Evolutionary conservation across 2,113 vertebrate genomes (phyloP), one percentile per base, ranked within the genome.

Genomic region (Stigmatopora argus): DNA sequence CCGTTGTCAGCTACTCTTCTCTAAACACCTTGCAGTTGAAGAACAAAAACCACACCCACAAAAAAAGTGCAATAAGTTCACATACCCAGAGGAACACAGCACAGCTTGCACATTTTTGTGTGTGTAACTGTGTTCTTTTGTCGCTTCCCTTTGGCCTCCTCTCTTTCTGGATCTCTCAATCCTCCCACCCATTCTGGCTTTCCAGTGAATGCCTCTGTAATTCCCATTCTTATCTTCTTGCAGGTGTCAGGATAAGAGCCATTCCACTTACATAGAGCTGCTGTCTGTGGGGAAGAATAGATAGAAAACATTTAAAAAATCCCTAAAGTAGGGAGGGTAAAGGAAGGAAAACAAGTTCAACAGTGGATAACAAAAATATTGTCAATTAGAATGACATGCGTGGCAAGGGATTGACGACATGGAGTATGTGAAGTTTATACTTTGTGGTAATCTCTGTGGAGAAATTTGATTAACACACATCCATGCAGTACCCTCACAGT

Each of bases 191-290:
- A 55, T 51, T 7, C 11, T 71, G 69, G 57, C 74, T 72, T 81
- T 81, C 81, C 61, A 61, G 67, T 73, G 80, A 84, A 83, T 77
- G 83, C 75, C 69, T 76, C 82, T 81, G 77, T 84, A 83, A 86
- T 86, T 86, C 82, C 80, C 83, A 84, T 86, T 88, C 85, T 86
- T 85, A 86, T 85, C 83, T 85, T 67, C 78, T 80, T 60, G 55
- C 75, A 46, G 44, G 72, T 31, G 64, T 31, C 64, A 72, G 85
- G 67, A 84, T 80, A 79, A 84, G 82, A 83, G 80, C 75, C 73
- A 73, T 82, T 82, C 85, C 84, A 72, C 83, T 85, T 80, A 74
- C 80, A 77, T 76, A 81, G 67, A 78, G 56, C 66, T 72, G 59
- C 75, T 76, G 75, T 83, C 83, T 75, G 12, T 7, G 56, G 82